Evolutionary conservation across 2,797 vertebrate species (phyloP).

Genomic region (Amblyopsis hoosieri): DNA sequence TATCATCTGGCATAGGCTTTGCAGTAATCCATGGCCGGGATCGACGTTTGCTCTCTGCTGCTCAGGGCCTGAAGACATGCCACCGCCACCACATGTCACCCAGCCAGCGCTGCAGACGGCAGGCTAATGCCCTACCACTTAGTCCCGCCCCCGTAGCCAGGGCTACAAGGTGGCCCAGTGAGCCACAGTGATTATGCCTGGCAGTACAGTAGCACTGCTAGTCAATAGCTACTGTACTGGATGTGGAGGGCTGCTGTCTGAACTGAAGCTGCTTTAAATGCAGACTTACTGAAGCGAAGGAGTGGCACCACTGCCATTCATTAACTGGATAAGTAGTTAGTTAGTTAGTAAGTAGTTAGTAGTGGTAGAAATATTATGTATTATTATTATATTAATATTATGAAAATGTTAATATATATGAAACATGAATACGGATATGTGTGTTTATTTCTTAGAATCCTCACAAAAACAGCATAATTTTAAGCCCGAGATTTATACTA

Average conservation of each 20-base stretch:
- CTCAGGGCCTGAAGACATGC: conserved; percentile 52
- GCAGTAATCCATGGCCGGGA: conserved; percentile 63
- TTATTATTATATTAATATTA: too few relatives aligned
- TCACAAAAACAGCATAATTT: not conserved
- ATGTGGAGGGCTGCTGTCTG: conserved; percentile 51
- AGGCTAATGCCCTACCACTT: conserved; percentile 44
- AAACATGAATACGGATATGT: not conserved
- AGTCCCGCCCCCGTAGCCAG: conserved; percentile 53
- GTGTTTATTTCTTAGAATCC: not conserved
- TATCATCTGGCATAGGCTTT: conserved; percentile 64
- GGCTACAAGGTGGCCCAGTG: conserved; percentile 42
- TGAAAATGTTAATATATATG: too few relatives aligned
- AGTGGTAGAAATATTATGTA: too few relatives aligned
- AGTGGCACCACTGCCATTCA: not conserved
- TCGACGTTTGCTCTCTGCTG: conserved; percentile 57
- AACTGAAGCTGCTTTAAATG: conserved; percentile 37
- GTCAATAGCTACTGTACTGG: conserved; percentile 50
- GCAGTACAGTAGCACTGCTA: conserved; percentile 44
- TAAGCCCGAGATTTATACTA: not conserved
- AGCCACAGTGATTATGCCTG: conserved; percentile 54
- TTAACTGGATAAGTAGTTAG: not conserved
- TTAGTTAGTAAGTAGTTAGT: too few relatives aligned
- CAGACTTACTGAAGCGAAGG: not conserved
- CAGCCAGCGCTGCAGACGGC: conserved; percentile 55
- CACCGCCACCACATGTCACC: conserved; percentile 62